Conservation (phyloP, 2,113 vertebrate genomes). For the Equus przewalskii region DNA sequence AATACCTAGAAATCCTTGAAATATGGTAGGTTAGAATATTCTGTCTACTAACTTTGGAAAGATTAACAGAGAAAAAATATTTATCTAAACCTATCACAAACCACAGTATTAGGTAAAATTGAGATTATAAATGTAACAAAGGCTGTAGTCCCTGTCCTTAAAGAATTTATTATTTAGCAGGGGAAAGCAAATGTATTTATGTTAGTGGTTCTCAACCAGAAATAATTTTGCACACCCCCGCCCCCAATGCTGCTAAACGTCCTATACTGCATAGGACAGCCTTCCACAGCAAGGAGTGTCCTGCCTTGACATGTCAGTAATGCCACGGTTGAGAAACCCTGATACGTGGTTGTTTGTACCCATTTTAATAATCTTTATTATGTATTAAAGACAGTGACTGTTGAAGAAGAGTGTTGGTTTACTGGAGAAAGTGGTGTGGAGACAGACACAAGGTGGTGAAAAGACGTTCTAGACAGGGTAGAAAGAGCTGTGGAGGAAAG, state of each 20-base stretch:
- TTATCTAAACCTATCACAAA: slow-evolving; percentile 44
- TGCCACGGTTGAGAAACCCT: background rate
- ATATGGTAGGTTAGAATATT: background rate
- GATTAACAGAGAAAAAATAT: background rate
- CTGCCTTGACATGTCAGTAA: background rate
- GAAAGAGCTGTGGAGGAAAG: background rate
- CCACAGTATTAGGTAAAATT: background rate
- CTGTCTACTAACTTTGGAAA: slow-evolving; percentile 8
- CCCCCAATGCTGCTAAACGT: background rate
- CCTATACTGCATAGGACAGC: background rate
- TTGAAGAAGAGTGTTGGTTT: slow-evolving; percentile 1
- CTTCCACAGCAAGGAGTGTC: background rate
- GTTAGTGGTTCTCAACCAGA: background rate
- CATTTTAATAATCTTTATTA: background rate
- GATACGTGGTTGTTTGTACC: background rate
- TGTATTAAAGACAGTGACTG: background rate
- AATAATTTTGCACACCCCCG: background rate
- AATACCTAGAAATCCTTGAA: slow-evolving; percentile 45
- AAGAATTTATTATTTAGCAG: slow-evolving; percentile 27
- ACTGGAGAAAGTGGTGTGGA: background rate
- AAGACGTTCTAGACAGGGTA: background rate
- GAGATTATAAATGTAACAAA: slow-evolving; percentile 56
- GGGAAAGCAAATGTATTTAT: slow-evolving; percentile 3
- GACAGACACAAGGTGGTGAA: background rate
- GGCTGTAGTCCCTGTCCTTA: background rate